Conservation (phyloP, 2,797 vertebrate genomes). For the Melanotaenia nigrans region DNA sequence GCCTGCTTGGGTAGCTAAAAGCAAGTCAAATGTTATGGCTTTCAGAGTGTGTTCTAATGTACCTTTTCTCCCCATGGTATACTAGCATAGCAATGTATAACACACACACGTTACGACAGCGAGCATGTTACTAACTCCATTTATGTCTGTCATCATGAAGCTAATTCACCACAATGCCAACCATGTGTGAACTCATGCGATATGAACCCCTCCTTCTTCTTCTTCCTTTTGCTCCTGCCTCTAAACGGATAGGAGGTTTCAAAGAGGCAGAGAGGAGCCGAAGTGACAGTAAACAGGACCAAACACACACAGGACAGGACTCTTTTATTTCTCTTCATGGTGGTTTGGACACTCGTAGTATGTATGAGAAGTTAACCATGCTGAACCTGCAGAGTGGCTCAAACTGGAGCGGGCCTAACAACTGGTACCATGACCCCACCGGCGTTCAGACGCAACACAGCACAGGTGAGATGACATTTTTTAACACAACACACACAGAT, state of each 20-base stretch:
- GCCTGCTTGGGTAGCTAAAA: conserved; percentile 57
- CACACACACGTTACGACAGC: conserved; percentile 71
- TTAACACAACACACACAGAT: neutral
- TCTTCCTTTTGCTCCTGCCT: conserved; percentile 22
- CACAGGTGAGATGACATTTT: conserved; percentile 72
- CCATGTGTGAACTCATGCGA: conserved; percentile 81
- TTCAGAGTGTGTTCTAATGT: conserved; percentile 77
- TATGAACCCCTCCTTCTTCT: conserved; percentile 63
- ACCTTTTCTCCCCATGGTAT: conserved; percentile 68
- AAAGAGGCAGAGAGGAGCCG: conserved; percentile 56
- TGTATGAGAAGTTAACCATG: conserved; percentile 90
- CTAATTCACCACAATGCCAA: conserved; percentile 81
- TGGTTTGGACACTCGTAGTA: conserved; percentile 70
- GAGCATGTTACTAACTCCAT: conserved; percentile 77
- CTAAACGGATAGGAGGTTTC: conserved; percentile 35
- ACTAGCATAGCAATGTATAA: conserved; percentile 76
- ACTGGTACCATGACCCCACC: conserved; percentile 88
- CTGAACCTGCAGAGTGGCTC: conserved; percentile 87
- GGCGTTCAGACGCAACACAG: conserved; percentile 80
- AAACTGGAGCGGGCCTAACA: conserved; percentile 86
- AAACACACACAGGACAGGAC: conserved; percentile 46
- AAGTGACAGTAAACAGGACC: conserved; percentile 59
- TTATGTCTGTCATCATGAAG: conserved; percentile 80
- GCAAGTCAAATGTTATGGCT: conserved; percentile 68
- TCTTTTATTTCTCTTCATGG: conserved; percentile 63